Percentiles rank a stretch among this genome's conserved stretches.
Conservation (phyloP, 2,888 invertebrate genomes). For the Eulithis testata region DNA sequence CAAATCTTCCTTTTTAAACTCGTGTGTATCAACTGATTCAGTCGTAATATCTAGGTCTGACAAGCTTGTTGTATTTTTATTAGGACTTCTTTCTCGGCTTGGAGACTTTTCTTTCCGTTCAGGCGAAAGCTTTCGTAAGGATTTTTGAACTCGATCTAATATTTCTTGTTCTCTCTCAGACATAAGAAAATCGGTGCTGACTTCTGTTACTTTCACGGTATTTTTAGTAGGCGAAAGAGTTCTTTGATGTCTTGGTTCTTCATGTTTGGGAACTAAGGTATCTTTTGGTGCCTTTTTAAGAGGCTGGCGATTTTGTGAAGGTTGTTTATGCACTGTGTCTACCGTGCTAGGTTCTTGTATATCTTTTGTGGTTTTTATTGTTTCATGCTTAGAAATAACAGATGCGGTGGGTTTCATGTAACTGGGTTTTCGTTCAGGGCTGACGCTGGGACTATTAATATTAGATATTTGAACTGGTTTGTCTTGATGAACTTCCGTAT, state of each 20-base stretch:
- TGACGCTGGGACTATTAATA: constrained; percentile 34
- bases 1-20: constrained; percentile 37
- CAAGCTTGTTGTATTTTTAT: constrained; percentile 60
- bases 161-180: constrained; percentile 73
- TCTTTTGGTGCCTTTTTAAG: constrained; percentile 31
- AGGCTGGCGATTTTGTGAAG: constrained; percentile 29
- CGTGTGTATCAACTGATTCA: constrained; percentile 37
- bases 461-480: constrained; percentile 30
- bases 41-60: constrained; percentile 57
- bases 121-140: constrained; percentile 72
- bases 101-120: constrained; percentile 63
- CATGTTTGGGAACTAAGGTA: constrained; percentile 37
- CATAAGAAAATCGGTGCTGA: constrained; percentile 57
- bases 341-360: constrained; percentile 35
- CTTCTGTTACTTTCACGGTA: constrained; percentile 45
- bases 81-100: constrained; percentile 60
- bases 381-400: constrained; percentile 40
- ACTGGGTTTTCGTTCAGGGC: constrained; percentile 47
- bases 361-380: constrained; percentile 36
- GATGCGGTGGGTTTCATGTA: constrained; percentile 42
- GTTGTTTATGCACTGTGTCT: constrained; percentile 21
- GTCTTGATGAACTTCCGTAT: constrained; percentile 16
- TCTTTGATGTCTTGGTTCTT: constrained; percentile 47
- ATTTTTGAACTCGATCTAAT: constrained; percentile 70
- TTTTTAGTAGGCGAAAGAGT: constrained; percentile 58